Evolutionary conservation across 1,140 invertebrate species (phyloP), one percentile per base, ranked within the genome.

Genomic region (Lordiphosa collinella): DNA sequence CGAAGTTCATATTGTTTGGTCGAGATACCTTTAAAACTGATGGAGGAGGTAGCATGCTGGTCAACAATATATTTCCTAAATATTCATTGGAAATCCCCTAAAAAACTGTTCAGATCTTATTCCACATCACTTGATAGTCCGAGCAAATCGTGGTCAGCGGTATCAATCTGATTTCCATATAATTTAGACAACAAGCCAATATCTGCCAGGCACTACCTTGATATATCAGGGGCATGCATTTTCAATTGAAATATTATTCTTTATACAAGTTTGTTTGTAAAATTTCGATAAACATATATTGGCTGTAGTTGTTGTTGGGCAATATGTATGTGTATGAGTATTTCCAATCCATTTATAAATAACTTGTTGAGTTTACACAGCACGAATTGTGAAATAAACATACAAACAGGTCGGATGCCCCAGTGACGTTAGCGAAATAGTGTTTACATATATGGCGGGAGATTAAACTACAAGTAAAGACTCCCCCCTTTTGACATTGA

Each of bases 311-410:
- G 7, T 32, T 50, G 52, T 69, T 69, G 61, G 44, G 61, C 50
- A 68, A 68, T 64, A 59, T 29, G 46, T 57, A 34, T 60, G 29
- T 34, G 37, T 53, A 47, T 59, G 37, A 36, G 34, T 56, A 44
- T 44, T 56, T 70, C 56, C 56, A 52, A 66, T 56, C 56, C 36
- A 65, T 52, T 66, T 70, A 70, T 56, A 70, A 70, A 70, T 70
- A 70, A 51, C 51, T 56, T 61, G 13, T 56, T 61, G 13, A 56
- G 66, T 70, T 70, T 70, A 70, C 56, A 70, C 52, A 70, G 62
- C 62, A 61, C 66, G 37, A 56, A 56, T 70, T 61, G 62, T 57
- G 62, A 52, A 55, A 49, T 70, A 70, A 70, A 70, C 62, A 70
- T 34, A 50, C 48, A 36, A 7, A 53, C 60, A 49, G 65, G 16